Evolutionary conservation across 2,113 vertebrate species (phyloP), one percentile per base, ranked within the genome.

Genomic region (Spea bombifrons): DNA sequence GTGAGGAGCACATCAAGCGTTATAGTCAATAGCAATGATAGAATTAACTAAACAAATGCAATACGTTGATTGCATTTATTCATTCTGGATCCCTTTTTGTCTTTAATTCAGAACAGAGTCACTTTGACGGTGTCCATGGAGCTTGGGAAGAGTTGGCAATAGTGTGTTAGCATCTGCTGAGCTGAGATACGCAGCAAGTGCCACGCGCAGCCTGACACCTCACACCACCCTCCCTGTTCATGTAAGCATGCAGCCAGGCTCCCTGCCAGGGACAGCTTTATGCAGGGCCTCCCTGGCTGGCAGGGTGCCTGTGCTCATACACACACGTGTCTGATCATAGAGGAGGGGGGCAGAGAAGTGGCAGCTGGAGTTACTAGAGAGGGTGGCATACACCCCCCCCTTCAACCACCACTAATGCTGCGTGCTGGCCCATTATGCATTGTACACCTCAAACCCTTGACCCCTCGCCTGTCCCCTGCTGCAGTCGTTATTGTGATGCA

Each of bases 311-410:
- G 46, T 83, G 87, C 88, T 88, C 89, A 90, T 91, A 90, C 91
- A 88, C 86, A 84, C 87, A 87, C 83, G 83, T 86, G 89, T 90
- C 88, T 89, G 88, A 88, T 90, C 87, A 82, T 71, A 92, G 89
- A 91, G 90, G 91, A 91, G 86, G 86, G 30, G 13, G 88, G 87
- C 82, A 87, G 83, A 83, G 81, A 83, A 88, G 87, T 91, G 83
- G 87, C 89, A 90, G 88, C 89, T 92, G 90, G 85, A 87, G 89
- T 83, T 83, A 76, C 84, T 87, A 84, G 85, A 81, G 85, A 81
- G 78, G 75, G 44, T 44, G 46, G 66, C 57, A 70, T 82, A 82
- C 76, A 64, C 30, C 13, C 69, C 30, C 9, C 66, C 8, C 66
- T 7, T 15, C 78, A 47, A 49, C 72, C 67, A 46, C 75, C 64